phyloP scores from a whole-genome alignment of 2,113 vertebrate genomes.

The Crotophaga sulcirostris region DNA sequence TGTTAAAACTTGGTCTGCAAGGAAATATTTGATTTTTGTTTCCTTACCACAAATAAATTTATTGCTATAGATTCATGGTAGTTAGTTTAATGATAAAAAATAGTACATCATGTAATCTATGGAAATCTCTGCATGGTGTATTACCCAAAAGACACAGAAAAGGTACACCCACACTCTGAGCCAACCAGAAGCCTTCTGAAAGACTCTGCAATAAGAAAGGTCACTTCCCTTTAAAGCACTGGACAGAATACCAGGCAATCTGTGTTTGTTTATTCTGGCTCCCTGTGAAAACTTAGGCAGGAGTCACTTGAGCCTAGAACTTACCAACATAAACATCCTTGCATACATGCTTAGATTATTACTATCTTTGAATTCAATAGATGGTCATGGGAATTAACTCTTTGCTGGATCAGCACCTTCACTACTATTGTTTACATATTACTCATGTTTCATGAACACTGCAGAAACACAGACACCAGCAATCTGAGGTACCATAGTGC shows the following conservation, averaged over 20 bases:
- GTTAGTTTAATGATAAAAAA: neutral
- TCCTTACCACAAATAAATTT: neutral
- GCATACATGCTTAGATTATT: neutral
- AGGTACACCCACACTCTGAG: neutral
- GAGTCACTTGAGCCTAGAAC: neutral
- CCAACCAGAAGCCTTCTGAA: neutral
- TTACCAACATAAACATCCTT: constrained; percentile 21
- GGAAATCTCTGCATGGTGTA: neutral
- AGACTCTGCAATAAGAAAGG: neutral
- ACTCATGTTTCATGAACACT: neutral
- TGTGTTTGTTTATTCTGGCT: constrained; percentile 44
- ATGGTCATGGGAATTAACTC: constrained; percentile 19
- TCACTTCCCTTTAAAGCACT: neutral
- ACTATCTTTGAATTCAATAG: neutral
- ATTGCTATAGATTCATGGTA: neutral
- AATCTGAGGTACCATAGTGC: neutral
- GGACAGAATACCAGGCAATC: neutral
- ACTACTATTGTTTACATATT: neutral
- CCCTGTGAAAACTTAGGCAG: neutral
- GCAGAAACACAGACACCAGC: neutral
- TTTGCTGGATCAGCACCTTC: constrained; percentile 31
- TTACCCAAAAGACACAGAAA: neutral
- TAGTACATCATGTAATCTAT: neutral
- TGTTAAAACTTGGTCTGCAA: neutral
- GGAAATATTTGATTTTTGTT: neutral